Evolutionary conservation across 2,113 vertebrate species (phyloP).

Genomic region (Sinocyclocheilus grahami): DNA sequence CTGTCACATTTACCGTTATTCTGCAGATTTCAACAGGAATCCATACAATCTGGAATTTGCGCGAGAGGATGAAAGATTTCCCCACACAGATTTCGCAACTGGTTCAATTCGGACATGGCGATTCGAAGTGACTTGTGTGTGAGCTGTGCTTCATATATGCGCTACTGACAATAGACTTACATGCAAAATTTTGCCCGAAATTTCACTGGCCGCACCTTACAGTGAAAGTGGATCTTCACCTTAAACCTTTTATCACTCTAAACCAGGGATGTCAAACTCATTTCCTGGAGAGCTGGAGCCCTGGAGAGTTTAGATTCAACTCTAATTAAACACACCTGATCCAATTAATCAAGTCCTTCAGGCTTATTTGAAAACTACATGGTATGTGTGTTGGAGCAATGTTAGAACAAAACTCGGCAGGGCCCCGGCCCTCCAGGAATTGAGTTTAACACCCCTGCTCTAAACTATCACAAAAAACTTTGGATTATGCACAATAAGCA

Average conservation of each 20-base stretch:
- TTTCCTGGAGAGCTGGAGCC: no score
- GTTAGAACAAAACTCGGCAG: no score
- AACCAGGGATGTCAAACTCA: no score
- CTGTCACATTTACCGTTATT: not conserved
- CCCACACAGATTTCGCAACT: not conserved
- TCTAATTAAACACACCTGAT: no score
- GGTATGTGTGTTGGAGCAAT: no score
- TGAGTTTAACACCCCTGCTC: not conserved
- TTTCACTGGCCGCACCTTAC: not conserved
- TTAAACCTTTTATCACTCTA: no score
- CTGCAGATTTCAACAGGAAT: not conserved
- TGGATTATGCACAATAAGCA: not conserved
- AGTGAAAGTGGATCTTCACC: not conserved
- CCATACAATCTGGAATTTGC: no score
- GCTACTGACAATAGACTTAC: not conserved
- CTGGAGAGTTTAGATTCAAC: no score
- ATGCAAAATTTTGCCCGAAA: not conserved
- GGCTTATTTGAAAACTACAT: no score
- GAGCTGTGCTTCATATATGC: not conserved
- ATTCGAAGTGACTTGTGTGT: not conserved
- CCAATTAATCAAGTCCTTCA: no score
- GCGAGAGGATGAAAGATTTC: not conserved
- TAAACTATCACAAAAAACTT: not conserved
- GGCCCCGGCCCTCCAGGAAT: not conserved
- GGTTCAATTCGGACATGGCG: not conserved